These are phyloP conservation scores for Galendromus occidentalis DNA, from an alignment of 1,140 invertebrate genomes.

Conservation along the genomic window DNA sequence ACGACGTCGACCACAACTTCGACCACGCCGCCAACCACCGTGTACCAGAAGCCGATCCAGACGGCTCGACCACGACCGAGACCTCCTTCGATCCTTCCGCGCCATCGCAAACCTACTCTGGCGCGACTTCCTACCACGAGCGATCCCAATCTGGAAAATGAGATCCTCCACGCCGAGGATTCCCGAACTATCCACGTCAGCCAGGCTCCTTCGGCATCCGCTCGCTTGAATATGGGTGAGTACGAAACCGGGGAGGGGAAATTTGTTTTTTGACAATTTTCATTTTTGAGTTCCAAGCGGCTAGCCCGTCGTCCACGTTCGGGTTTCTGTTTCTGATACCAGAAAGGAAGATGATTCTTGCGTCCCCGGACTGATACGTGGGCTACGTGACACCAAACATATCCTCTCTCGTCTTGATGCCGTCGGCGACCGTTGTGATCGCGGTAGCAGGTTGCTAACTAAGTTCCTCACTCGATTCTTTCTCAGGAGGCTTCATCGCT, in stretches of 20 bases:
- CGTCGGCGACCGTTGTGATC: no score
- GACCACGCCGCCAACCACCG: background rate
- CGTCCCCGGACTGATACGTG: no score
- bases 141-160: background rate
- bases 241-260: no score
- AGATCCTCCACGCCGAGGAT: conserved; percentile 5
- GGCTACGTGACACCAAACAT: no score
- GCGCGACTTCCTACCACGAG: background rate
- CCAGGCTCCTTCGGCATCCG: background rate
- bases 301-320: no score
- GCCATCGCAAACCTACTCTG: background rate
- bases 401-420: no score
- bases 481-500: conserved; percentile 55
- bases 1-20: conserved; percentile 15
- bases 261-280: no score
- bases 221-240: conserved; percentile 19
- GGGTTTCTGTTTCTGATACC: no score
- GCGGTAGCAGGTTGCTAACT: no score
- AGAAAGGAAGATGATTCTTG: no score
- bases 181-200: background rate
- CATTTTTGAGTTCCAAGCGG: no score
- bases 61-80: background rate
- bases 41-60: conserved; percentile 1
- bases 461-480: conserved; percentile 10
- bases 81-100: background rate